Evolutionary conservation across 2,113 vertebrate species (phyloP), one percentile per base, ranked within the genome.

Genomic region (Onychostoma macrolepis): DNA sequence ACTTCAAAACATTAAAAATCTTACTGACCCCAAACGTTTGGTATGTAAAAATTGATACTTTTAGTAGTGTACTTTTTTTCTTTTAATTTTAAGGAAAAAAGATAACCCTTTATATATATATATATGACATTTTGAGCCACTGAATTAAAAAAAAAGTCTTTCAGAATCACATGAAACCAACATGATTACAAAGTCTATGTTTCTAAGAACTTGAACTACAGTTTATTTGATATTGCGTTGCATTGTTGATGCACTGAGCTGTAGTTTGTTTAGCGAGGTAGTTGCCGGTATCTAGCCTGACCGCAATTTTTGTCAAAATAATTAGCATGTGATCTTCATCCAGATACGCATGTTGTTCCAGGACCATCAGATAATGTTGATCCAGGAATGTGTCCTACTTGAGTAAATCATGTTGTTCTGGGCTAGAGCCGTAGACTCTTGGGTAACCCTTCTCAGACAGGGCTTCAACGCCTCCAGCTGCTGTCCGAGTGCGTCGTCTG

Each of bases 341-440:
- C 72, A 45, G 72, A 45, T 12, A 72, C 33, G 69, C 36, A 4
- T 41, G 15, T 5, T 33, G 75, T 78, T 58, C 48, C 77, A 56
- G 28, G 11, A 15, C 72, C 10, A 45, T 26, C 72, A 45, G 72
- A 79, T 24, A 36, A 13, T 38, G 50, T 38, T n/a, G 50, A 38
- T 38, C 50, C 77, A 79, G 77, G 50, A 79, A 58, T 26, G 24
- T 80, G 78, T 63, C 56, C 36, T 80, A 26, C 36, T 80, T 26
- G 53, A 24, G 33, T 80, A 41, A 80, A 80, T 80, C 13, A 9
- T n/a, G 33, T 63, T 79, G 50, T 53, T 53, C 77, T 58, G 48
- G 50, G 41, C 72, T 45, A 26, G 41, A 75, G 41, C 72, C n/a
- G 4, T 8, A 4, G 72, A 26, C 72, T 45, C 24, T 26, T 45